Percentiles rank a stretch among this genome's conserved stretches.
Conservation (phyloP, 2,113 vertebrate genomes). For the Castor canadensis region DNA sequence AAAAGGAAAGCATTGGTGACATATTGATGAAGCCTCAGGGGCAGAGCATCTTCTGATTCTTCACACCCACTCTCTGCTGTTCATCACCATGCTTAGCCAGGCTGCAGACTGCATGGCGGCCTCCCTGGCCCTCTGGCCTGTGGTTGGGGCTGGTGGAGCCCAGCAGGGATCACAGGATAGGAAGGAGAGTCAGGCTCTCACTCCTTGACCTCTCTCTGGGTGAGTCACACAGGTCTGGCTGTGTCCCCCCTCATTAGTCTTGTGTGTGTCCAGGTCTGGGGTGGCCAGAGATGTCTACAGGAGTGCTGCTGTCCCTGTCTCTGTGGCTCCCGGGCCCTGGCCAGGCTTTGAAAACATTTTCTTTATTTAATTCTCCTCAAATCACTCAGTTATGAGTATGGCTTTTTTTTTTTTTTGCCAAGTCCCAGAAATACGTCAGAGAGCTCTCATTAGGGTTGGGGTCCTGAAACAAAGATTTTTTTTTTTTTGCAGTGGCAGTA, state of each 20-base stretch:
- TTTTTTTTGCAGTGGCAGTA: background rate
- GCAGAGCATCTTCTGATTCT: background rate
- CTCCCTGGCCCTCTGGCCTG: background rate
- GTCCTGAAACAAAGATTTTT: background rate
- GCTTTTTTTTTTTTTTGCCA: background rate
- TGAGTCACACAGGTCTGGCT: no score
- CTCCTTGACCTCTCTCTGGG: background rate
- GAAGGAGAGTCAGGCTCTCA: background rate
- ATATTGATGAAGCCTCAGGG: slow-evolving; percentile 57
- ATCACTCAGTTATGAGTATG: background rate
- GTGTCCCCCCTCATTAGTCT: no score
- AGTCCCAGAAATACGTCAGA: background rate
- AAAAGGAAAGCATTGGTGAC: slow-evolving; percentile 34
- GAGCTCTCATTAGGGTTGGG: slow-evolving; percentile 32
- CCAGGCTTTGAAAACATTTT: background rate
- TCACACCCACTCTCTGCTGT: no score
- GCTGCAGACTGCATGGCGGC: background rate
- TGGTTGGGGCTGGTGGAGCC: background rate
- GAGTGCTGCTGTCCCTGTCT: background rate
- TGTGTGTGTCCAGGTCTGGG: background rate
- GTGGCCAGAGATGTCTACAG: background rate
- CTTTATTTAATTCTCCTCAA: background rate
- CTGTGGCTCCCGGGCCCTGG: background rate
- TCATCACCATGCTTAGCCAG: background rate
- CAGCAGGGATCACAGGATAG: background rate